These are phyloP conservation scores for Abrostola triplasia DNA, from an alignment of 2,888 invertebrate species.

Conservation along the genomic window DNA sequence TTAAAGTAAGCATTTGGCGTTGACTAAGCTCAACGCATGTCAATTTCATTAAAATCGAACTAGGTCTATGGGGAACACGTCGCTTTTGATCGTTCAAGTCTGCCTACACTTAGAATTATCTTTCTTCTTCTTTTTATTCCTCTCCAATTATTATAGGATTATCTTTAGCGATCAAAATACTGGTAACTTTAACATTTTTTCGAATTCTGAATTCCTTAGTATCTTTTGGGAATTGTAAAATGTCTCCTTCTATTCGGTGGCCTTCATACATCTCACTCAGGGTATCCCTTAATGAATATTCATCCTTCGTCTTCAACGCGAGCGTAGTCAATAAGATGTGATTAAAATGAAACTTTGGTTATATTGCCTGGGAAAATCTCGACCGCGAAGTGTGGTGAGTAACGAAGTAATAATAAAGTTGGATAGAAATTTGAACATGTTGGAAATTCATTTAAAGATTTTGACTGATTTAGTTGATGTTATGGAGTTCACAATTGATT, in stretches of 20 bases:
- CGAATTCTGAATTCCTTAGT: conserved; percentile 4
- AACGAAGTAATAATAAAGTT: conserved; percentile 27
- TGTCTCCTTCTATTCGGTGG: conserved; percentile 15
- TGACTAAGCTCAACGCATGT: conserved; percentile 12
- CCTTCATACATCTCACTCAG: conserved; percentile 6
- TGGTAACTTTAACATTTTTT: not conserved
- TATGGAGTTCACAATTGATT: not conserved
- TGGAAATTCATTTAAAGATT: conserved; percentile 4
- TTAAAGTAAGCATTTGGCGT: conserved; percentile 10
- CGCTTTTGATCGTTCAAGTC: conserved; percentile 12
- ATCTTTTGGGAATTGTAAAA: conserved; percentile 5
- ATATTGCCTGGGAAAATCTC: conserved; percentile 20
- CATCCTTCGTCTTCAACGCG: conserved; percentile 24
- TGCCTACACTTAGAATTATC: too few species aligned
- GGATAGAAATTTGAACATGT: conserved; percentile 23
- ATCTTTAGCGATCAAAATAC: not conserved
- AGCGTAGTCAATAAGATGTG: conserved; percentile 25
- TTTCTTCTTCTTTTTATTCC: too few species aligned
- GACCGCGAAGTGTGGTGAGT: conserved; percentile 21
- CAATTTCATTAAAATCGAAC: conserved; percentile 25
- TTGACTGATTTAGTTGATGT: not conserved
- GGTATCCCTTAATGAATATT: conserved; percentile 44
- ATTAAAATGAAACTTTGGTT: conserved; percentile 45
- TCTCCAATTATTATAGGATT: too few species aligned
- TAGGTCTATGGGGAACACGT: not conserved